phyloP scores from a whole-genome alignment of 2,797 vertebrate genomes.

The Darevskia mixta region DNA sequence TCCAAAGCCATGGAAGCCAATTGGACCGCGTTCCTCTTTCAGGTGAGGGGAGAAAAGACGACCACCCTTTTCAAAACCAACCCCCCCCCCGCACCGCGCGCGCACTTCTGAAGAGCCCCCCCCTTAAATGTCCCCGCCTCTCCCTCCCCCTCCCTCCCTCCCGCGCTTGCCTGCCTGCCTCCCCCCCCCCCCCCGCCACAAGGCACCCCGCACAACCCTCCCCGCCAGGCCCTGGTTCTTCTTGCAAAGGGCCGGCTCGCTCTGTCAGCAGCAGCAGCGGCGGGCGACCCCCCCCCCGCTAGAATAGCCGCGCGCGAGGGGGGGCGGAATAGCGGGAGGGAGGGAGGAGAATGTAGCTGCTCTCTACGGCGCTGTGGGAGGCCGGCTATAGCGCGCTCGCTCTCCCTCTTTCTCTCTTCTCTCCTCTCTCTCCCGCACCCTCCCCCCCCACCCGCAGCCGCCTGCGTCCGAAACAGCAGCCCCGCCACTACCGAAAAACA shows the following conservation, averaged over 20 bases:
- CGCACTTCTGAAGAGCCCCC: background rate
- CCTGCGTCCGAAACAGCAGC: background rate
- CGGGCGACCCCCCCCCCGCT: background rate
- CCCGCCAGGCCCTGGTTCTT: background rate
- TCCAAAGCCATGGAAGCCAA: constrained; percentile 80
- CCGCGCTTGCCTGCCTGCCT: background rate
- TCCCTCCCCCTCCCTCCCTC: constrained; percentile 11
- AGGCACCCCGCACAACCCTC: background rate
- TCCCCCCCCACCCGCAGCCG: background rate
- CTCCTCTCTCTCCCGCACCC: background rate
- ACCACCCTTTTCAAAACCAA: constrained; percentile 24
- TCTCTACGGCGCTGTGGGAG: constrained; percentile 12
- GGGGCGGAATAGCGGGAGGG: background rate
- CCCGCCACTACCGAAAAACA: background rate
- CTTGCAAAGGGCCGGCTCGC: background rate
- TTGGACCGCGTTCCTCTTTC: constrained; percentile 84
- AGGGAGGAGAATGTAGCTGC: background rate
- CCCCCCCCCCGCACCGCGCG: constrained; percentile 46
- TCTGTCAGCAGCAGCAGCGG: background rate
- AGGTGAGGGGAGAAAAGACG: constrained; percentile 67
- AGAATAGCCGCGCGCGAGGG: background rate
- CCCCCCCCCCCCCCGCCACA: background rate
- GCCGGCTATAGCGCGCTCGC: constrained; percentile 8
- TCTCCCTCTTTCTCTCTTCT: background rate
- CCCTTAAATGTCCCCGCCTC: constrained; percentile 68